phyloP scores from a whole-genome alignment of 2,888 invertebrate species.

The Dascillus cervinus region DNA sequence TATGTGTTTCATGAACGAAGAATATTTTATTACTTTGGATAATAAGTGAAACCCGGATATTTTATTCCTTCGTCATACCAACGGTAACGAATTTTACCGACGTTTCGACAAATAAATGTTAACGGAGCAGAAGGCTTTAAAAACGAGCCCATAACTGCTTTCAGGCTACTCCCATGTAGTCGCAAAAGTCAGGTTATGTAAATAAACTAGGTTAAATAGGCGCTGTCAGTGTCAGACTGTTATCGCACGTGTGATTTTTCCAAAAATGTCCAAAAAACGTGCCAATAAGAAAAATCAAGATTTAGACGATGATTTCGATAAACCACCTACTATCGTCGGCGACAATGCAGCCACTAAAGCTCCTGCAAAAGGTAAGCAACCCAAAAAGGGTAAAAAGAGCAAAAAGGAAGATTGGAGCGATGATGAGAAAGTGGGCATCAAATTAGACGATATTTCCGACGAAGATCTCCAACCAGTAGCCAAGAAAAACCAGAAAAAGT shows the following conservation, averaged over 20 bases:
- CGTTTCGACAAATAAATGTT: too few species aligned
- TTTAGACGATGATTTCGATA: constrained; percentile 46
- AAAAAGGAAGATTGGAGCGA: constrained; percentile 37
- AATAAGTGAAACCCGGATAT: constrained; percentile 56
- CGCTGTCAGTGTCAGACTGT: too few species aligned
- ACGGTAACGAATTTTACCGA: too few species aligned
- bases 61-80: constrained; percentile 44
- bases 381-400: constrained; percentile 26
- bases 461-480: constrained; percentile 24
- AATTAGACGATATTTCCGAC: constrained; percentile 20
- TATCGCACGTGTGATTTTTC: too few species aligned
- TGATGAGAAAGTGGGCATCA: constrained; percentile 26
- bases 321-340: constrained; percentile 27
- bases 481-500: constrained; percentile 37
- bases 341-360: constrained; percentile 45
- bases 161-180: too few species aligned
- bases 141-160: too few species aligned
- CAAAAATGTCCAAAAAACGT: constrained; percentile 55
- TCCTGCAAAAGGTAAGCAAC: constrained; percentile 42
- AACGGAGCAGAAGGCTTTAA: too few species aligned
- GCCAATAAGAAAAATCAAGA: constrained; percentile 52
- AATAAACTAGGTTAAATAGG: too few species aligned
- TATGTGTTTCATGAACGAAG: too few species aligned
- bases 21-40: constrained; percentile 54
- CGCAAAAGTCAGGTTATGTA: too few species aligned